These are phyloP conservation scores for Fragum fragum DNA, from an alignment of 2,888 invertebrate species.

Conservation along the genomic window DNA sequence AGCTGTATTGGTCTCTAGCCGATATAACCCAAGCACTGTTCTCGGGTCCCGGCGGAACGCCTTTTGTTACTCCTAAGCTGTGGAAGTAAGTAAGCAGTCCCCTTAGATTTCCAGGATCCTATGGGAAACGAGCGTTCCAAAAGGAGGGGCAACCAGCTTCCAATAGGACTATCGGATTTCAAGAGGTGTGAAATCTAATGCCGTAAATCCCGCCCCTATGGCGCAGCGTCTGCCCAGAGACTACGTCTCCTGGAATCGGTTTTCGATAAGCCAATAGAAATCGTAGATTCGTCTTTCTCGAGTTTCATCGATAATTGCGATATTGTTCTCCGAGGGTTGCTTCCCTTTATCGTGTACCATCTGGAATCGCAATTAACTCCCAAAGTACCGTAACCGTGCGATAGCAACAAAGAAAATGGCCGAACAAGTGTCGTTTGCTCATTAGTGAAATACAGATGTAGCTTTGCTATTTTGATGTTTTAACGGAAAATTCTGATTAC, in stretches of 20 bases:
- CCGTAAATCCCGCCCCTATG: conserved; percentile 54
- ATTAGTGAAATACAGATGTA: conserved; percentile 32
- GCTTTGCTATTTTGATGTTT: conserved; percentile 11
- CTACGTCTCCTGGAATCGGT: conserved; percentile 62
- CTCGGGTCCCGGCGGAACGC: conserved; percentile 81
- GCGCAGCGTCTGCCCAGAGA: conserved; percentile 57
- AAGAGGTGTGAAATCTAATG: conserved; percentile 59
- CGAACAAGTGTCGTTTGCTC: conserved; percentile 27
- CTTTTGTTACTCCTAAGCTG: conserved; percentile 84
- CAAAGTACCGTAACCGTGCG: conserved; percentile 52
- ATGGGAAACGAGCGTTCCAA: conserved; percentile 70
- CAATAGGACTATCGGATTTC: conserved; percentile 67
- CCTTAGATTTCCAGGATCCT: conserved; percentile 72
- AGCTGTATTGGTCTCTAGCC: conserved; percentile 69
- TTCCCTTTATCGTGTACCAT: conserved; percentile 59
- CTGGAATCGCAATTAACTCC: conserved; percentile 60
- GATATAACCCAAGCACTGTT: conserved; percentile 75
- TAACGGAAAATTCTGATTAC: not conserved
- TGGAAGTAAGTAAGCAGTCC: conserved; percentile 74
- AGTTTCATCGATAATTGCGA: conserved; percentile 9
- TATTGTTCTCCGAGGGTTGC: conserved; percentile 40
- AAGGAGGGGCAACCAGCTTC: conserved; percentile 58
- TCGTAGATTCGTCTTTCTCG: conserved; percentile 13
- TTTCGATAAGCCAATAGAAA: conserved; percentile 65
- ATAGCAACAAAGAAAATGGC: conserved; percentile 30